Base-by-base conservation (phyloP, 2,797 vertebrate species). In the Gymnoscopelus braueri region DNA sequence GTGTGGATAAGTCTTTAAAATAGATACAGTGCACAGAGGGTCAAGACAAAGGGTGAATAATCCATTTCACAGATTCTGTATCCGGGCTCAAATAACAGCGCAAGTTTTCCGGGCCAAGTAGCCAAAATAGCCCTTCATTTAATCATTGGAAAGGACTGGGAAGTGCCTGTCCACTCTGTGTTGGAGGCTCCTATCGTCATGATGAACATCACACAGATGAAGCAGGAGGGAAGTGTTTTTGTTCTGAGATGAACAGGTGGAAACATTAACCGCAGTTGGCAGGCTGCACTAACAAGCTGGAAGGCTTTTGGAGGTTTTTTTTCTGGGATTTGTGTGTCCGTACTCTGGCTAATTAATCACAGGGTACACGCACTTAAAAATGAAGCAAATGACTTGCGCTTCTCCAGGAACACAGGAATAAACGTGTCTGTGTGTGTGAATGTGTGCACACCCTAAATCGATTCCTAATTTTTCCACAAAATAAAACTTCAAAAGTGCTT, bases 171-270 rank as follows among this genome's bases (percentile, higher is more conserved):
- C 48, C 58, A 3, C n/a, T 60, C 65, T 73, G 65, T 10, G 52
- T 44, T 24, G 63, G 51, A 74, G 51, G 72, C 74, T 50, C 56
- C 55, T 57, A 60, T 51, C 9, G 58, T 64, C 50, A 58, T 56
- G 82, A 84, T 82, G 81, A 87, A 84, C 72, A 65, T 75, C 65
- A 60, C 52, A 56, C 67, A 79, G 75, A 87, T 82, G 82, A 79
- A 77, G 72, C 72, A 55, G 32, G 70, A 66, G 69, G 60, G 58
- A 62, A 7, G 60, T 75, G 77, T 83, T 84, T 81, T 72, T 48
- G 77, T 85, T 75, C 74, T 81, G 72, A 67, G 61, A 79, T 13
- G 76, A 90, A 90, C 91, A 92, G 92, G 91, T 93, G 90, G 85
- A 75, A 88, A 85, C 78, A 67, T 81, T 88, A 89, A 87, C 72